Evolutionary conservation across 2,797 vertebrate species (phyloP).

Genomic region (Paramormyrops hopkinsi): DNA sequence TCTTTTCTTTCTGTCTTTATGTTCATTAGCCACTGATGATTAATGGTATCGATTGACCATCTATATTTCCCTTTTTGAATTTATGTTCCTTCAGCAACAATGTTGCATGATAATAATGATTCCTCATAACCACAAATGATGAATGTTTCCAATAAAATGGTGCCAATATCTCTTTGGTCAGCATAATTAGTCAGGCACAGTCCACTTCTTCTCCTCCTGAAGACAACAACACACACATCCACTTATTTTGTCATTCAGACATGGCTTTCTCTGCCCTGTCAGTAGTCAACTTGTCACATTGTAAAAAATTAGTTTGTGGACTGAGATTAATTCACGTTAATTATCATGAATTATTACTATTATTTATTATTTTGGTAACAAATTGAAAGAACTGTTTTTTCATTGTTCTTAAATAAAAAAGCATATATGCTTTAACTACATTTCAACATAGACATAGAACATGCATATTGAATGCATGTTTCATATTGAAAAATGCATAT

Average conservation of each 20-base stretch:
- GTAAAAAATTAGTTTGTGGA: background rate
- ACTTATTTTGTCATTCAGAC: background rate
- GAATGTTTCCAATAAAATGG: conserved; percentile 14
- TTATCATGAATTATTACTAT: background rate
- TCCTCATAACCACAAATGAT: conserved; percentile 10
- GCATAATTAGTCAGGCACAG: background rate
- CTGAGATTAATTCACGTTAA: background rate
- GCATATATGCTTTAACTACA: background rate
- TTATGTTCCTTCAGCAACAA: conserved; percentile 19
- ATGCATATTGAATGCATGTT: background rate
- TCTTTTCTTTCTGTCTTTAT: background rate
- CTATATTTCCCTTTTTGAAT: conserved; percentile 14
- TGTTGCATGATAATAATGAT: conserved; percentile 13
- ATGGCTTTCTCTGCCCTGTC: background rate
- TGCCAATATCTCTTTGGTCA: conserved; percentile 15
- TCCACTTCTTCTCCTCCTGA: background rate
- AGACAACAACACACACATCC: background rate
- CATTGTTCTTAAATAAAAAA: background rate
- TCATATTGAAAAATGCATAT: background rate
- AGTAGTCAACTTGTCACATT: background rate
- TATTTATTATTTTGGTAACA: background rate
- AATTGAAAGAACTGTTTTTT: background rate
- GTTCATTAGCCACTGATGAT: conserved; percentile 10
- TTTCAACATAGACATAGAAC: background rate
- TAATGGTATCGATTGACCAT: conserved; percentile 8